Evolutionary conservation across 2,797 vertebrate genomes (phyloP).

Genomic region (Gastrophryne carolinensis): DNA sequence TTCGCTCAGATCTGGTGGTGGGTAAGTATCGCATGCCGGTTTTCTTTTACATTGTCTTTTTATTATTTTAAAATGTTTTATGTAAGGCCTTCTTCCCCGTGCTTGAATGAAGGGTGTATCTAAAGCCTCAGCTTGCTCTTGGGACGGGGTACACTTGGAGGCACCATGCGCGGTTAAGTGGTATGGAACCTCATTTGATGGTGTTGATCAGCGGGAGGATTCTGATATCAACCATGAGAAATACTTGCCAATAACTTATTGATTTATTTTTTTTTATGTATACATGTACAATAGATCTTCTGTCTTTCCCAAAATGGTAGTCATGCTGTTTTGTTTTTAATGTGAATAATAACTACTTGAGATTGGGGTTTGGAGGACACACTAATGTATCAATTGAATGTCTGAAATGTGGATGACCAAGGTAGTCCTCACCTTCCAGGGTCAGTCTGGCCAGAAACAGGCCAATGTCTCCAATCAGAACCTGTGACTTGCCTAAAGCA

Average conservation of each 20-base stretch:
- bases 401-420: too few relatives aligned
- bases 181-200: conserved; percentile 38
- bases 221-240: conserved; percentile 19
- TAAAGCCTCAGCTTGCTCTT: conserved; percentile 76
- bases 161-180: conserved; percentile 69
- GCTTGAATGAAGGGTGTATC: conserved; percentile 97
- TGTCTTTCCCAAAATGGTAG: too few relatives aligned
- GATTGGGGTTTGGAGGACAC: background rate
- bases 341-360: background rate
- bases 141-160: conserved; percentile 91
- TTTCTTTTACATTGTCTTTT: conserved; percentile 61
- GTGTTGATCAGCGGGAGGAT: background rate
- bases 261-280: background rate
- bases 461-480: too few relatives aligned
- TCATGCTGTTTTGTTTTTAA: background rate
- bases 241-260: conserved; percentile 4
- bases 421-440: too few relatives aligned
- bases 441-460: too few relatives aligned
- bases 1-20: conserved; percentile 64
- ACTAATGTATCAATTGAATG: too few relatives aligned
- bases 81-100: conserved; percentile 60
- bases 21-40: conserved; percentile 78
- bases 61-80: conserved; percentile 56
- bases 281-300: background rate
- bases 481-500: too few relatives aligned